Evolutionary conservation across 2,888 invertebrate genomes (phyloP), one percentile per base, ranked within the genome.

Genomic region (Tortrix viridana): DNA sequence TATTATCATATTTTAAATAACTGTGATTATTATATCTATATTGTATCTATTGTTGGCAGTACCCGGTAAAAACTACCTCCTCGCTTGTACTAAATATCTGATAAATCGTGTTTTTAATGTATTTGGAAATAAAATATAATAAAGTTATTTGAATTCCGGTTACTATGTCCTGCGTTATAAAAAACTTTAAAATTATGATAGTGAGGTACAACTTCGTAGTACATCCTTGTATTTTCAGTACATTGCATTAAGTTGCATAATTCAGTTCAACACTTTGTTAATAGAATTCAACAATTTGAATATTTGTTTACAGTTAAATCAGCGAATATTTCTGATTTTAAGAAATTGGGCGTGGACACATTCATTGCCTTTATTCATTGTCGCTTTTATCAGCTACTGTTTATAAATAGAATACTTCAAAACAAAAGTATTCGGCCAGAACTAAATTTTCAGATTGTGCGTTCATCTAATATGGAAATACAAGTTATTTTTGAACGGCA

Each of bases 1-100:
- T 58, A 78, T 80, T 81, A 77, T 81, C 69, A 71, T 78, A 78
- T 79, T 79, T 76, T 80, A 77, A 72, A 75, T 77, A 82, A 81
- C 86, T 88, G 87, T 88, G 86, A 88, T 88, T 84, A 79, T 84
- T 80, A 79, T 77, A 67, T 57, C 47, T 66, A 57, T 64, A 60
- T 55, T 75, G 69, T 75, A 75, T 77, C 81, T 77, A 77, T 74
- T 84, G 82, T 85, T 80, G 84, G 82, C 83, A 75, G 73, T 74
- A 80, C 74, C 70, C 68, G 69, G 73, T 75, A 70, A 72, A 65
- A 80, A 77, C 82, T 84, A 84, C 84, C 81, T 85, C 82, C 75
- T 79, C 69, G 78, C 75, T 76, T 78, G 73, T 74, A 74, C 71
- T 74, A 69, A 70, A 75, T 72, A 43, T 65, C 60, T 54, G 43